Evolutionary conservation across 1,140 invertebrate species (phyloP).

Genomic region (Psilanteris sp.): DNA sequence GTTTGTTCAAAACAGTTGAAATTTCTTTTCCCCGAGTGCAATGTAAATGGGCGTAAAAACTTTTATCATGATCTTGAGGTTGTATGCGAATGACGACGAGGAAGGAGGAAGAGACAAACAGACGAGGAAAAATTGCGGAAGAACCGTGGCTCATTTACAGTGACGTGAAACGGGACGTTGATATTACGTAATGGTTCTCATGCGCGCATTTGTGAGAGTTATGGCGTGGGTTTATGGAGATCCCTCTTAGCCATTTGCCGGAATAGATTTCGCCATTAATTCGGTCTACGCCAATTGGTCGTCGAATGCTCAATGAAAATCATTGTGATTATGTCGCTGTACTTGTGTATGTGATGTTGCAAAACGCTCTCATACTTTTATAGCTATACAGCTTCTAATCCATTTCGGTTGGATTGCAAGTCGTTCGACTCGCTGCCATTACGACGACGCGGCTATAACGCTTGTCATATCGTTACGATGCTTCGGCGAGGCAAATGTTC

Average conservation of each 20-base stretch:
- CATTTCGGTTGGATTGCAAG: conserved; percentile 22
- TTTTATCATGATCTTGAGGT: conserved; percentile 32
- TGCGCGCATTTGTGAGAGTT: conserved; percentile 41
- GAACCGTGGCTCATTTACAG: conserved; percentile 29
- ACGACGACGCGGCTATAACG: conserved; percentile 11
- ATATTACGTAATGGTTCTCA: conserved; percentile 43
- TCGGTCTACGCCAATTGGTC: conserved; percentile 40
- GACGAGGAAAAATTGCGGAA: conserved; percentile 10
- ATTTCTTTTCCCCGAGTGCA: conserved; percentile 31
- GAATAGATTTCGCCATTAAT: conserved; percentile 48
- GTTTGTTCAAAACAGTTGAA: conserved; percentile 50
- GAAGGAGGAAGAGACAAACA: neutral
- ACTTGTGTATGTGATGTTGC: conserved; percentile 26
- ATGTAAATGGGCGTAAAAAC: conserved; percentile 40
- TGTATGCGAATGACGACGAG: conserved; percentile 8
- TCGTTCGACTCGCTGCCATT: conserved; percentile 12
- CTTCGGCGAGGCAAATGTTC: neutral
- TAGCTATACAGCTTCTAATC: conserved; percentile 12
- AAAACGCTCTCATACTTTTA: conserved; percentile 29
- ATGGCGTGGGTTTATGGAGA: conserved; percentile 37
- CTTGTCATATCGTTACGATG: conserved; percentile 14
- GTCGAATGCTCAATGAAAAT: conserved; percentile 30
- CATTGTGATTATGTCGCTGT: conserved; percentile 25
- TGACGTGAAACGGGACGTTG: conserved; percentile 34
- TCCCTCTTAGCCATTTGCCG: conserved; percentile 44